Percentiles rank a stretch among this genome's conserved stretches.
Evolutionary conservation across 2,888 invertebrate species (phyloP).

Genomic region (Bursaphelenchus okinawaensis): DNA sequence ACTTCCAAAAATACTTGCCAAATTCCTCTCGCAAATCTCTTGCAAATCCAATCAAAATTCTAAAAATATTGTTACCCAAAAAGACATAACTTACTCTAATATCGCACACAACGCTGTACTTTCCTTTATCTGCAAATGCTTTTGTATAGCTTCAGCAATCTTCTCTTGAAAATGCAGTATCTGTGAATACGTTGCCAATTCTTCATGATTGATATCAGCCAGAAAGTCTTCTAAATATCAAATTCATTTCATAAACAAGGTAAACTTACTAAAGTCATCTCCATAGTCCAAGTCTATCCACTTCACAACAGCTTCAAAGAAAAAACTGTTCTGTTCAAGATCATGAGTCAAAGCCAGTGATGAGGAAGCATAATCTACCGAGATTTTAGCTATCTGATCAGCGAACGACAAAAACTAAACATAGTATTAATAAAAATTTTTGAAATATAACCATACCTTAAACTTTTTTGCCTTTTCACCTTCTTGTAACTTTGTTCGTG

Average conservation of each 20-base stretch:
- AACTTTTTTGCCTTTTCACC: background rate
- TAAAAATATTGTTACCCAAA: slow-evolving; percentile 26
- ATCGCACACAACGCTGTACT: slow-evolving; percentile 73
- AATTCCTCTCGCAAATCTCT: slow-evolving; percentile 43
- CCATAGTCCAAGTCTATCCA: slow-evolving; percentile 73
- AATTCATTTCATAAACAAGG: slow-evolving; percentile 39
- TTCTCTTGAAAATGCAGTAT: slow-evolving; percentile 67
- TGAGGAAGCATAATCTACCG: slow-evolving; percentile 69
- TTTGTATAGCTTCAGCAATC: slow-evolving; percentile 64
- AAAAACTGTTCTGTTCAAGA: slow-evolving; percentile 69
- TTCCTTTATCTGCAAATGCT: slow-evolving; percentile 71
- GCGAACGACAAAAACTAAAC: slow-evolving; percentile 65
- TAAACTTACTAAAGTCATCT: slow-evolving; percentile 75
- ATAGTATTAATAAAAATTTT: background rate
- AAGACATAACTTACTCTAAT: slow-evolving; percentile 70
- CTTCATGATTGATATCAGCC: slow-evolving; percentile 68
- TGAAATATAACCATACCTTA: background rate
- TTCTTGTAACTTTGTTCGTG: background rate
- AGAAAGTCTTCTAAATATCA: slow-evolving; percentile 64
- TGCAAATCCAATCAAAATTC: slow-evolving; percentile 35
- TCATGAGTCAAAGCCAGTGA: slow-evolving; percentile 18
- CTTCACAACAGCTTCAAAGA: slow-evolving; percentile 76
- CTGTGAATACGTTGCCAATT: slow-evolving; percentile 75
- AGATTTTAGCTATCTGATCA: slow-evolving; percentile 77
- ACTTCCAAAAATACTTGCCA: slow-evolving; percentile 35